Evolutionary conservation across 2,888 invertebrate genomes (phyloP), one percentile per base, ranked within the genome.

Genomic region (Frankliniella fusca): DNA sequence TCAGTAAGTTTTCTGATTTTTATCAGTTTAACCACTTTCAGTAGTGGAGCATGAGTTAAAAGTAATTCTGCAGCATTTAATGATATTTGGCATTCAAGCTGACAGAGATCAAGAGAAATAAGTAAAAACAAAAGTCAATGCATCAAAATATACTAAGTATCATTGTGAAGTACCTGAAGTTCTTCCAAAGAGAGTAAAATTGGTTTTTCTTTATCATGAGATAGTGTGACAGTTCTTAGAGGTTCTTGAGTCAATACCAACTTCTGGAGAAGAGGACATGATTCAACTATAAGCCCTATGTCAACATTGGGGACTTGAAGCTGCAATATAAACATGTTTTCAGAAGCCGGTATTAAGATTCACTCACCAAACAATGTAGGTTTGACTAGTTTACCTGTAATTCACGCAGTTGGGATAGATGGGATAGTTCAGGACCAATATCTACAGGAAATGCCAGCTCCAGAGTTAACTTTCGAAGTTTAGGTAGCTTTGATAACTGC

Each of bases 271-370:
- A 76, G 12, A 27, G 70, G 70, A 27, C 70, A 76, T 76, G 70
- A 76, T 10, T 76, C 70, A 8, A 23, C 70, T 27, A 76, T 23
- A 23, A 76, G 70, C 12, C 70, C 70, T 76, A 76, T 2, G 27
- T 76, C 70, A 12, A 76, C 70, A 76, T 76, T 76, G 12, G 70
- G 70, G 27, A 76, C 70, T 76, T 76, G 70, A 76, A 76, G 70
- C 70, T 76, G 27, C 23, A 70, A 70, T 70, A 70, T 7, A n/a
- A 70, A 27, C 27, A 76, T 61, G 27, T 23, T 76, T 54, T 20
- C 5, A 54, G 54, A 54, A 54, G 15, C 10, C 15, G 15, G 61
- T 61, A 3, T 38, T 38, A 38, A 38, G 38, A 38, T 2, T 38
- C 38, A 38, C 38, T 5, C 38, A 38, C 38, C 38, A 38, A 38